phyloP scores from a whole-genome alignment of 2,888 invertebrate species.

The Sericinus montela region DNA sequence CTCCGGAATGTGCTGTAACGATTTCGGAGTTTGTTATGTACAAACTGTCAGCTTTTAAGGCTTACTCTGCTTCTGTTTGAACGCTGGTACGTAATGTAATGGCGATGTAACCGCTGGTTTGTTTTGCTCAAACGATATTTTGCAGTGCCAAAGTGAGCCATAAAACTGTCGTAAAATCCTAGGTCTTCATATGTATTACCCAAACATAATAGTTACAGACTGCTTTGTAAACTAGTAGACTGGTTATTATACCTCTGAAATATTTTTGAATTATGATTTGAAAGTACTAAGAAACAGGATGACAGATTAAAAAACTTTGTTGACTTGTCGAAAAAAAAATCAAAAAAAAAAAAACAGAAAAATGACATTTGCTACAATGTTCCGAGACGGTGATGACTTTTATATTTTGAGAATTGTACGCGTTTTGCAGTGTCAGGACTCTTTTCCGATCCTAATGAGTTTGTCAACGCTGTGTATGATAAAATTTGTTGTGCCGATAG shows the following conservation, averaged over 20 bases:
- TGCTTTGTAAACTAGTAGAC: constrained; percentile 74
- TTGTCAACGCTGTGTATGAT: constrained; percentile 50
- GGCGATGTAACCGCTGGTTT: constrained; percentile 41
- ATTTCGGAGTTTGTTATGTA: constrained; percentile 37
- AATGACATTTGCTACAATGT: constrained; percentile 42
- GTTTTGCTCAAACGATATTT: constrained; percentile 68
- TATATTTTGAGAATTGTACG: constrained; percentile 18
- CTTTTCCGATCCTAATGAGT: constrained; percentile 23
- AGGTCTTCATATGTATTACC: constrained; percentile 70
- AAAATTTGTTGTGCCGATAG: constrained; percentile 31
- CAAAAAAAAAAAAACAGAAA: constrained; percentile 23
- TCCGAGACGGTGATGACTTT: constrained; percentile 45
- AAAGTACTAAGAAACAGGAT: constrained; percentile 45
- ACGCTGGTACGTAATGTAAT: background rate
- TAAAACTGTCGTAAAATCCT: constrained; percentile 66
- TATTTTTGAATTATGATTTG: constrained; percentile 52
- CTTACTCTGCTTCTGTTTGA: constrained; percentile 71
- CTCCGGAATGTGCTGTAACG: constrained; percentile 26
- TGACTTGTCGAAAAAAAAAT: constrained; percentile 39
- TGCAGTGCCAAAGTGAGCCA: constrained; percentile 77
- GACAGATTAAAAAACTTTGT: constrained; percentile 50
- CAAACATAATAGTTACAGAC: constrained; percentile 69
- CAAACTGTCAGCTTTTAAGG: constrained; percentile 62
- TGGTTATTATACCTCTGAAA: constrained; percentile 69
- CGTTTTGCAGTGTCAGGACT: constrained; percentile 9